Evolutionary conservation across 1,140 invertebrate species (phyloP).

Genomic region (Trichonephila clavata): DNA sequence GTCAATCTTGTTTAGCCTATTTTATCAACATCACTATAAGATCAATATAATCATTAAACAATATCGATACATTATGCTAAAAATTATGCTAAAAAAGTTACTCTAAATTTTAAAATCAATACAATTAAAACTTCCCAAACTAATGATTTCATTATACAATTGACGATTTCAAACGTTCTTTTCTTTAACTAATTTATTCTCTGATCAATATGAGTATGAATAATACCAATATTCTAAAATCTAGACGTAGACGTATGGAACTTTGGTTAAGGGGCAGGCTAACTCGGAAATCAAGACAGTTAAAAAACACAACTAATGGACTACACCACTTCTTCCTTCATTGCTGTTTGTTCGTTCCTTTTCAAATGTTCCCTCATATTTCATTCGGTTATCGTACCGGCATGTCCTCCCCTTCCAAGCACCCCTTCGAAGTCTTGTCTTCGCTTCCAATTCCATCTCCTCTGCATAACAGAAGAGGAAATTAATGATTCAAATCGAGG

Average conservation of each 20-base stretch:
- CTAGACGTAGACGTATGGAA: background rate
- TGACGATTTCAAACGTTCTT: no score
- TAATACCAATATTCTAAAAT: background rate
- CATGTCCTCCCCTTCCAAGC: background rate
- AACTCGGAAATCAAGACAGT: background rate
- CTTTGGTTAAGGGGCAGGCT: background rate
- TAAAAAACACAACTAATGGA: background rate
- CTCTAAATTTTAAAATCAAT: no score
- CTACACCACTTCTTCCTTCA: background rate
- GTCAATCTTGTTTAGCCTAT: no score
- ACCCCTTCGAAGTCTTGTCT: background rate
- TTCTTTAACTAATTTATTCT: no score
- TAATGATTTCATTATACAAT: no score
- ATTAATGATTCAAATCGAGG: constrained; percentile 70
- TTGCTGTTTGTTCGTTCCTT: background rate
- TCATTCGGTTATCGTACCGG: constrained; percentile 29
- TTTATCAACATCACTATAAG: no score
- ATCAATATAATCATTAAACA: no score
- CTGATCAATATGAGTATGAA: background rate
- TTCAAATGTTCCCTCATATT: constrained; percentile 19
- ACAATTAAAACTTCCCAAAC: no score
- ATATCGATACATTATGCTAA: no score
- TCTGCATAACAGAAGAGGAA: constrained; percentile 46
- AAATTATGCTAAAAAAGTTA: no score
- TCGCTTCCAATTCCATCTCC: constrained; percentile 40